Percentiles rank a stretch among this genome's conserved stretches.
Conservation (phyloP, 2,113 vertebrate genomes). For the Poeciliopsis occidentalis region DNA sequence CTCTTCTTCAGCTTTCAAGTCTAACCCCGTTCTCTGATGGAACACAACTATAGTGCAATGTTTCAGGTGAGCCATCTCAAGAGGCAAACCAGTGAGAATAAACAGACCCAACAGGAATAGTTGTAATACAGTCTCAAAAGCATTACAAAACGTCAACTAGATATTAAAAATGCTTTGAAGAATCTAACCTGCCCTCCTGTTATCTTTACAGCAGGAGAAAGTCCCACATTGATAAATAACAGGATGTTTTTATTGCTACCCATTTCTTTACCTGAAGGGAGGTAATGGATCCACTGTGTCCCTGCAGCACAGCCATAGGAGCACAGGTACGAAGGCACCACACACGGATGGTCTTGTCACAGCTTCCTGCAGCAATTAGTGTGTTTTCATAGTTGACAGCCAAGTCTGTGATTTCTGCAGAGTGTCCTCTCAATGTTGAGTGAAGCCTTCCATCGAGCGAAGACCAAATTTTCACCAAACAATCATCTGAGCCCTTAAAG, state of each 20-base stretch:
- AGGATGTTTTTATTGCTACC: background rate
- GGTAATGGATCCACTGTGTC: constrained; percentile 95
- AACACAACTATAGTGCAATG: too few species aligned
- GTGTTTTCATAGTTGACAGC: constrained; percentile 98
- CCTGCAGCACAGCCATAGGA: constrained; percentile 93
- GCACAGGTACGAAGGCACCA: constrained; percentile 98
- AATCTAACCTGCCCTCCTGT: background rate
- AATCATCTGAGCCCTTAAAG: constrained; percentile 94
- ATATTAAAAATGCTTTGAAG: background rate
- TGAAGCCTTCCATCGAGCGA: constrained; percentile 93
- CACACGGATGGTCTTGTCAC: constrained; percentile 95
- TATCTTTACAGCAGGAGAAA: background rate
- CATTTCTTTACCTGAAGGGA: constrained; percentile 88
- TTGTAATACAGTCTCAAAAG: background rate
- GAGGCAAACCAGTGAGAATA: background rate
- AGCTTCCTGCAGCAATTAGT: constrained; percentile 95
- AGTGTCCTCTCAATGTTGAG: constrained; percentile 93
- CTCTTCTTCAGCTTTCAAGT: background rate
- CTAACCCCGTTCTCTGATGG: background rate
- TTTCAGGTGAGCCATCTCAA: background rate
- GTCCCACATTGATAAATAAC: background rate
- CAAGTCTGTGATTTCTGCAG: constrained; percentile 97
- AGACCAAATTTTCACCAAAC: constrained; percentile 98
- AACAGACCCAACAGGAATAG: background rate
- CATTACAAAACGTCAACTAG: background rate